Percentiles rank a stretch among this genome's conserved stretches.
phyloP scores from a whole-genome alignment of 1,140 invertebrate species.

The Heliconius hermathena region DNA sequence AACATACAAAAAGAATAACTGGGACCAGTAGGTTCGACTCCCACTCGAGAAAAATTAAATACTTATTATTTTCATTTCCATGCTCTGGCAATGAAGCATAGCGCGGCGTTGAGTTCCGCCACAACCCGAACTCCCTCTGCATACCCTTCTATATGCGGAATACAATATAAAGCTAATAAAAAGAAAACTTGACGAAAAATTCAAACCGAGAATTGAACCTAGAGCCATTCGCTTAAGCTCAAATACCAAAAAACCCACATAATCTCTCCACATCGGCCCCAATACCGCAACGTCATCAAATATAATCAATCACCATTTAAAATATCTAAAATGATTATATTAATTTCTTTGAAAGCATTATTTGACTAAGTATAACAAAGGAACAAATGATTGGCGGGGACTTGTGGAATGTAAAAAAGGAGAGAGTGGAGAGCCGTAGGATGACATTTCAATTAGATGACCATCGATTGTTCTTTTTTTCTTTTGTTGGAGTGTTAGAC shows the following conservation, averaged over 20 bases:
- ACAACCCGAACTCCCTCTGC: no score
- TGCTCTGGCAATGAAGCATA: no score
- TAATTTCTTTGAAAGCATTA: conserved; percentile 72
- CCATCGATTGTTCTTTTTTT: conserved; percentile 61
- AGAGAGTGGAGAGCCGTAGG: conserved; percentile 46
- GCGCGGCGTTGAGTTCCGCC: no score
- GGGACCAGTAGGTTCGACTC: no score
- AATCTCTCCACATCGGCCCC: not conserved
- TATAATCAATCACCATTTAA: conserved; percentile 79
- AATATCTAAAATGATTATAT: conserved; percentile 78
- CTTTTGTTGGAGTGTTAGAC: conserved; percentile 47
- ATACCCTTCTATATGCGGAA: no score
- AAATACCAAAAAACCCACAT: not conserved
- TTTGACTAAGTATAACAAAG: conserved; percentile 77
- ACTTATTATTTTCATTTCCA: no score
- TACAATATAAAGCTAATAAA: no score
- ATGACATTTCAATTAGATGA: conserved; percentile 77
- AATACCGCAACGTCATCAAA: conserved; percentile 61
- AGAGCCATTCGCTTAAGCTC: not conserved
- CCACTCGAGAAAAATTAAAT: no score
- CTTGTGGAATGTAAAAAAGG: conserved; percentile 52
- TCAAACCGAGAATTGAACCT: not conserved
- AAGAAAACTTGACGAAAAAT: not conserved
- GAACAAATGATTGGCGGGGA: conserved; percentile 62
- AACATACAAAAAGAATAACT: no score